phyloP scores from a whole-genome alignment of 2,113 vertebrate species.

The Penelope pileata region DNA sequence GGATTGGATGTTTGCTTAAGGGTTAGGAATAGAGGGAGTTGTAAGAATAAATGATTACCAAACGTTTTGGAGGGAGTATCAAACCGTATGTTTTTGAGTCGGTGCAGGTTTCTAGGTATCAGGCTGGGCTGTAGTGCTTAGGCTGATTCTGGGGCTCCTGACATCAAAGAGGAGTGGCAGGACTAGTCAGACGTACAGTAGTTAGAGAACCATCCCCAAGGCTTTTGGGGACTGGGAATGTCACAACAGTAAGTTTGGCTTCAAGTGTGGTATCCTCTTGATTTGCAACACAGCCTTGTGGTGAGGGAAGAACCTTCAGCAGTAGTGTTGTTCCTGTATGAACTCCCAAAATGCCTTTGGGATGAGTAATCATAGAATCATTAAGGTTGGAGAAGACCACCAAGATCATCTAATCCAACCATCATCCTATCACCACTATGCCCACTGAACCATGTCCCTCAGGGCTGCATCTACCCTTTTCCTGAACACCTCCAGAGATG shows the following conservation, averaged over 20 bases:
- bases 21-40: conserved; percentile 43
- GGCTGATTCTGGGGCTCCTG: background rate
- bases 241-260: background rate
- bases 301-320: background rate
- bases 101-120: background rate
- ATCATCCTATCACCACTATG: too few species aligned
- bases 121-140: background rate
- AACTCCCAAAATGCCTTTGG: background rate
- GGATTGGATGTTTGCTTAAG: conserved; percentile 40
- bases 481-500: too few species aligned
- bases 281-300: background rate
- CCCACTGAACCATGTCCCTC: too few species aligned
- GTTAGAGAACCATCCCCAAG: background rate
- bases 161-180: background rate
- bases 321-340: background rate
- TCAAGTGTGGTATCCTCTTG: background rate
- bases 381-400: too few species aligned
- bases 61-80: conserved; percentile 4
- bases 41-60: conserved; percentile 49
- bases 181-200: background rate
- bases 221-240: background rate
- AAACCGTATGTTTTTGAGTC: background rate
- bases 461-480: too few species aligned
- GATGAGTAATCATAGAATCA: background rate
- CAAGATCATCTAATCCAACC: too few species aligned